A percentile compares a stretch with the other conserved stretches of the same genome.
Conservation (phyloP, 2,797 vertebrate species). For the Coreius guichenoti region DNA sequence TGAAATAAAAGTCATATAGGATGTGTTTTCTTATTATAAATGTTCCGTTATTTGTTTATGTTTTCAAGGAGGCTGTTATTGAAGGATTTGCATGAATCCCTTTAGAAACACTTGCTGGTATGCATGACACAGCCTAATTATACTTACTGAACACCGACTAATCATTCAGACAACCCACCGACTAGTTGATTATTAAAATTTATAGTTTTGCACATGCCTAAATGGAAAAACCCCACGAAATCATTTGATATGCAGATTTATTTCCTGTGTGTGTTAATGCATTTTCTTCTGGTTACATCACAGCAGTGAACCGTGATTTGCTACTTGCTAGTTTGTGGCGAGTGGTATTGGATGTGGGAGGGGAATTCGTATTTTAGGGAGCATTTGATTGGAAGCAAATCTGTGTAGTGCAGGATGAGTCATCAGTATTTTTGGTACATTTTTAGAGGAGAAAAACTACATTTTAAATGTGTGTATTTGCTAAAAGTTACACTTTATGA, state of each 20-base stretch:
- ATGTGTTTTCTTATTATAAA: background rate
- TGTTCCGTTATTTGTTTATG: background rate
- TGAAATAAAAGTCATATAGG: background rate
- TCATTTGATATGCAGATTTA: constrained; percentile 4
- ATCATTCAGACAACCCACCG: constrained; percentile 2
- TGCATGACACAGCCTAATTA: background rate
- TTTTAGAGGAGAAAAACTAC: background rate
- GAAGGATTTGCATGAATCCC: background rate
- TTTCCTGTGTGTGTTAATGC: background rate
- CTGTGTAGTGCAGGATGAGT: background rate
- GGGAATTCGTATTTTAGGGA: background rate
- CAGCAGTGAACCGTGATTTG: too few species aligned
- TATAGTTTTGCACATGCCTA: background rate
- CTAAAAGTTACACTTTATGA: too few species aligned
- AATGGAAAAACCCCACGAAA: background rate
- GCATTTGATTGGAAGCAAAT: background rate
- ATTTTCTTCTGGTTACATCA: background rate
- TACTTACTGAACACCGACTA: background rate
- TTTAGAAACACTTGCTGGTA: background rate
- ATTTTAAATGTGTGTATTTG: background rate
- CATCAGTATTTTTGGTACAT: background rate
- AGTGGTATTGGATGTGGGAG: too few species aligned
- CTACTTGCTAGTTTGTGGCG: background rate
- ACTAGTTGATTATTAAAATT: background rate
- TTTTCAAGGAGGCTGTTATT: background rate